phyloP scores from a whole-genome alignment of 2,888 invertebrate species.

The Ectemnius continuus region DNA sequence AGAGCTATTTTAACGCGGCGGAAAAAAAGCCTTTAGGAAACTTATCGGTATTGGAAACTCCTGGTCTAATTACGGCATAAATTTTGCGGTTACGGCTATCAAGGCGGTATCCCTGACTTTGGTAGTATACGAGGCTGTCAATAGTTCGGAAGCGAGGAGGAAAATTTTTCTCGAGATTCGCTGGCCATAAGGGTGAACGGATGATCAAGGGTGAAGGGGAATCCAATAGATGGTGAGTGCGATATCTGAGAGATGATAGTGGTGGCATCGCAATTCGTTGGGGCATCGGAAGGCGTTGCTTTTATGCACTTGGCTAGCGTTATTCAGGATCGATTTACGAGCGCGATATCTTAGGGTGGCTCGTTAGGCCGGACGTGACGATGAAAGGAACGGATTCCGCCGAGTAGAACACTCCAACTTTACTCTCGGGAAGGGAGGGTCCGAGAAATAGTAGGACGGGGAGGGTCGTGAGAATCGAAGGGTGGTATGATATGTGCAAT shows the following conservation, averaged over 20 bases:
- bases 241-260: slow-evolving; percentile 19
- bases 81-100: slow-evolving; percentile 17
- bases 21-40: slow-evolving; percentile 14
- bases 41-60: slow-evolving; percentile 30
- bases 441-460: slow-evolving; percentile 39
- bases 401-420: slow-evolving; percentile 49
- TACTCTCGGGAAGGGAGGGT: slow-evolving; percentile 23
- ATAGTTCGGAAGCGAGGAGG: slow-evolving; percentile 50
- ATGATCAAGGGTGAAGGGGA: neutral
- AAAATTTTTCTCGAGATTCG: slow-evolving; percentile 31
- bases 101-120: slow-evolving; percentile 31
- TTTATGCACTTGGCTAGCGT: slow-evolving; percentile 47
- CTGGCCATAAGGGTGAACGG: neutral
- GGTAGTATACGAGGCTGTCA: slow-evolving; percentile 38
- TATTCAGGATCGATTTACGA: slow-evolving; percentile 67
- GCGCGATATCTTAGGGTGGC: slow-evolving; percentile 57
- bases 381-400: slow-evolving; percentile 65
- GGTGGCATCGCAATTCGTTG: slow-evolving; percentile 8
- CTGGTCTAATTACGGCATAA: slow-evolving; percentile 42
- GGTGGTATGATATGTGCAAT: slow-evolving; percentile 42
- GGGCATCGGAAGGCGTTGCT: slow-evolving; percentile 21
- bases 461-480: slow-evolving; percentile 44
- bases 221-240: slow-evolving; percentile 15
- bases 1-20: slow-evolving; percentile 33
- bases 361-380: slow-evolving; percentile 63